phyloP scores from a whole-genome alignment of 2,797 vertebrate genomes.

The Diplodus puntazzo region DNA sequence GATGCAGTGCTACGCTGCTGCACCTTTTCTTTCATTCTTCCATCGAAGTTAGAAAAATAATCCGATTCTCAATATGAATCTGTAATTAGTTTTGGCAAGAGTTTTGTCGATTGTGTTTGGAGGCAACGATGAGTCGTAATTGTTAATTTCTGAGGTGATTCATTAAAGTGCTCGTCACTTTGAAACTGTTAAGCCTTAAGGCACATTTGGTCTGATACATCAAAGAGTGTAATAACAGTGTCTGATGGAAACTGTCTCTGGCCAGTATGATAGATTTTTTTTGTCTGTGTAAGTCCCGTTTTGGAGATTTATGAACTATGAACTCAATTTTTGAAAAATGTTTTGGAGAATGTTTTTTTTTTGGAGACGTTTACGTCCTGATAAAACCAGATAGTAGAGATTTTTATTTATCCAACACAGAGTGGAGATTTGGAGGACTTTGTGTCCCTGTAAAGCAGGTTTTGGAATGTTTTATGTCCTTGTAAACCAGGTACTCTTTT shows the following conservation, averaged over 20 bases:
- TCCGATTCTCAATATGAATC: slow-evolving; percentile 8
- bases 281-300: neutral
- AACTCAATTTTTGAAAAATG: too few species aligned
- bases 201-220: slow-evolving; percentile 10
- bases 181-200: slow-evolving; percentile 32
- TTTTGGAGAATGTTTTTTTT: neutral
- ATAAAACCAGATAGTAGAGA: neutral
- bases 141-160: slow-evolving; percentile 55
- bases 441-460: neutral
- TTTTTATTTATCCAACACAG: neutral
- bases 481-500: neutral
- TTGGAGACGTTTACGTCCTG: neutral
- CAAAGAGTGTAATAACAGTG: neutral
- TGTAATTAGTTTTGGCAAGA: slow-evolving; percentile 28
- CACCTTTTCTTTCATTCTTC: slow-evolving; percentile 43
- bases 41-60: slow-evolving; percentile 12
- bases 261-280: neutral
- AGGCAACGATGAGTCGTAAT: slow-evolving; percentile 21
- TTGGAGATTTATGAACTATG: neutral
- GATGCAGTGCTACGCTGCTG: slow-evolving; percentile 18
- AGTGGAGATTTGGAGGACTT: neutral
- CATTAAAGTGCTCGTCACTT: slow-evolving; percentile 23
- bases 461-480: neutral
- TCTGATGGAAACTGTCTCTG: neutral
- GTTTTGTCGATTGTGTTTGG: slow-evolving; percentile 40